Conservation (phyloP, 1,140 invertebrate genomes). For the Manduca sexta region DNA sequence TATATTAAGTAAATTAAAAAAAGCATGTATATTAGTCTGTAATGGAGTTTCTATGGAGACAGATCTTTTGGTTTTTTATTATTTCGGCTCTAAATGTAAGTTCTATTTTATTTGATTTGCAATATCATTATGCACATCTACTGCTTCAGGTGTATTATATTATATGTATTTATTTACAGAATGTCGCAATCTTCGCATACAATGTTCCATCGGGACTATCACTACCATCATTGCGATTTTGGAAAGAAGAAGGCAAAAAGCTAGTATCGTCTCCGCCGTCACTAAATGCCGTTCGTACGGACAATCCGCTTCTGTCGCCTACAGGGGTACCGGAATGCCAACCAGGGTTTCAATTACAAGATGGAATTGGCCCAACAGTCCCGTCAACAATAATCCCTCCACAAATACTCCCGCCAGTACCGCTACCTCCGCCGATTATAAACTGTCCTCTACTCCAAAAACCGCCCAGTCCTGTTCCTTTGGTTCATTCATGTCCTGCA, state of each 20-base stretch:
- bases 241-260: not conserved
- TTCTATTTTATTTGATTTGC: too few species aligned
- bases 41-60: constrained; percentile 31
- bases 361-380: too few species aligned
- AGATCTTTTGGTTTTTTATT: constrained; percentile 21
- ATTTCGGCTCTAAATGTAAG: constrained; percentile 29
- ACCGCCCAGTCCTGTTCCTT: not conserved
- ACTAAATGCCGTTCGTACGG: too few species aligned
- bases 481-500: not conserved
- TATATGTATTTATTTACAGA: not conserved
- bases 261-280: not conserved
- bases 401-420: not conserved
- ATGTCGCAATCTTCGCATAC: not conserved
- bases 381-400: too few species aligned
- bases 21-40: constrained; percentile 24
- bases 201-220: not conserved
- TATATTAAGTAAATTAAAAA: constrained; percentile 31
- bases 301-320: too few species aligned
- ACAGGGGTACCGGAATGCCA: too few species aligned
- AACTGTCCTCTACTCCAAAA: not conserved
- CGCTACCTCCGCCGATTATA: not conserved
- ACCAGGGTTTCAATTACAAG: too few species aligned
- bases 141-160: too few species aligned
- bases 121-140: too few species aligned
- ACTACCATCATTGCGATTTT: not conserved